Evolutionary conservation across 2,888 invertebrate genomes (phyloP), one percentile per base, ranked within the genome.

Genomic region (Sminthurides aquaticus): DNA sequence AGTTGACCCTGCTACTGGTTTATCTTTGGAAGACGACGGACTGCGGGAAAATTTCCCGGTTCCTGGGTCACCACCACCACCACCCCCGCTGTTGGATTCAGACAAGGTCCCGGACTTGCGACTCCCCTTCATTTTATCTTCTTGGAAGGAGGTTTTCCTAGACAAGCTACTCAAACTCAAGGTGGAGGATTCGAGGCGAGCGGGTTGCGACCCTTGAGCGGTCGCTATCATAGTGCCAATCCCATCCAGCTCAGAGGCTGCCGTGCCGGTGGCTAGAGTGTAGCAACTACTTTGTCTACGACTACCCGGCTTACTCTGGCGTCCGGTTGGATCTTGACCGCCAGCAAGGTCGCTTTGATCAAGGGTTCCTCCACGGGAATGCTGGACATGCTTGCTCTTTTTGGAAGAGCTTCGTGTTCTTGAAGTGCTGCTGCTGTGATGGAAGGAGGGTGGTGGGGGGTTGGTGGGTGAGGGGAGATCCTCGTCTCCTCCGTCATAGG

Each of bases 1-100:
- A 24, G 56, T 62, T 70, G 65, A 29, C 67, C 67, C 29, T 67
- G 62, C 56, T 64, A 64, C 49, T 64, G 29, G 20, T 56, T 66
- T 62, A 3, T 54, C 59, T 56, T 64, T 67, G 67, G 67, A 67
- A 67, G 67, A 67, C 68, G 65, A 66, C 57, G 65, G 65, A 49
- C 59, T 61, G 24, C 57, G 49, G 18, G 63, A 64, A 52, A 54
- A 55, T 2, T 54, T 65, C 59, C 57, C 64, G 25, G 29, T n/a
- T 2, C 56, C 27, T 49, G 57, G 27, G 25, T 27, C 22, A 5
- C 43, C n/a, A 24, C 34, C 28, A 55, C 22, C 20, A n/a, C 22
- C 20, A 27, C 29, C 28, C 3, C 1, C 5, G 8, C 43, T 34
- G 43, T 34, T 34, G 43, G 43, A 5, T 11, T n/a, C n/a, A n/a